Percentiles rank a stretch among this genome's conserved stretches.
Conservation (phyloP, 1,140 invertebrate genomes). For the Camponotus floridanus region DNA sequence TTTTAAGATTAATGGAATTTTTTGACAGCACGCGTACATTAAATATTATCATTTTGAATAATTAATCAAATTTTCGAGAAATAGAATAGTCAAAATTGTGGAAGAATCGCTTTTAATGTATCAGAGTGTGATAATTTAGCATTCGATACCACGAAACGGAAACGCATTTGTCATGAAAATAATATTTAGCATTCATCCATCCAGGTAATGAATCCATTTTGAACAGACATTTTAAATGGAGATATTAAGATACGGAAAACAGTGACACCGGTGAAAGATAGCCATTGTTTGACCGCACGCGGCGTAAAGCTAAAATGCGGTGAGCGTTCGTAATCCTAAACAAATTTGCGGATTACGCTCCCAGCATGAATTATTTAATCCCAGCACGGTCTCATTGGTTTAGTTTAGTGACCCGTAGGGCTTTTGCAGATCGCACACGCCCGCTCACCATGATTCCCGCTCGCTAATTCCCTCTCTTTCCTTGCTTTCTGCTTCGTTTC, state of each 20-base stretch:
- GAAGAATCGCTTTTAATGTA: neutral
- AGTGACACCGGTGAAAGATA: conserved; percentile 75
- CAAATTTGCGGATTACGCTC: conserved; percentile 85
- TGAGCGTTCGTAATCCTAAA: conserved; percentile 81
- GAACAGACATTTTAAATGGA: conserved; percentile 65
- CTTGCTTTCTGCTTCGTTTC: conserved; percentile 14
- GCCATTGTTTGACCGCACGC: conserved; percentile 83
- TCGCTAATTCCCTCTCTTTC: conserved; percentile 36
- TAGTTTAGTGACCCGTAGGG: conserved; percentile 81
- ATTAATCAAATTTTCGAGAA: too few species aligned
- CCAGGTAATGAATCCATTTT: neutral
- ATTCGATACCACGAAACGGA: neutral
- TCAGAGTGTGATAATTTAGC: neutral
- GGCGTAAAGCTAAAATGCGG: conserved; percentile 72
- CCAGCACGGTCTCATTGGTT: conserved; percentile 83
- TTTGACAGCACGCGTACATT: neutral
- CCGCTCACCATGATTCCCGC: conserved; percentile 71
- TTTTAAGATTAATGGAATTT: neutral
- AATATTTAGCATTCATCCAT: neutral
- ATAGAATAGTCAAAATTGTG: neutral
- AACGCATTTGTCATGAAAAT: neutral
- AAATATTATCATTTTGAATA: too few species aligned
- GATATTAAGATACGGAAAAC: conserved; percentile 75
- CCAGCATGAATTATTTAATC: conserved; percentile 85
- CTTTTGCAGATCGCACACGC: conserved; percentile 76